phyloP scores from a whole-genome alignment of 2,113 vertebrate genomes.

The Trichomycterus rosablanca region DNA sequence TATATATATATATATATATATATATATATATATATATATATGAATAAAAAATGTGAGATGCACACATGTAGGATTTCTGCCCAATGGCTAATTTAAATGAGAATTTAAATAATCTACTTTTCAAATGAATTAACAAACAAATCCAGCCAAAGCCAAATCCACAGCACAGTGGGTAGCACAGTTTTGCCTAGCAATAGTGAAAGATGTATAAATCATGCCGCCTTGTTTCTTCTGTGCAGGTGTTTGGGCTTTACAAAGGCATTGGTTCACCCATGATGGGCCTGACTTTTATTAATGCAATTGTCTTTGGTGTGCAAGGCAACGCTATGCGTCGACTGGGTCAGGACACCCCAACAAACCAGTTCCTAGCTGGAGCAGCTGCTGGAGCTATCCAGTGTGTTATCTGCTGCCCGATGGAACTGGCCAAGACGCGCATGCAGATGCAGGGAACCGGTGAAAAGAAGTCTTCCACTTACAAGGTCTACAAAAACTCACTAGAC shows the following conservation, averaged over 20 bases:
- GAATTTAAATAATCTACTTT: no score
- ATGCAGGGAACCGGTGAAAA: constrained; percentile 86
- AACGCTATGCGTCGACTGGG: constrained; percentile 81
- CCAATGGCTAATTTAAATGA: no score
- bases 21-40: no score
- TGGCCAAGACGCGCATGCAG: constrained; percentile 97
- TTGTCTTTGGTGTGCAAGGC: constrained; percentile 94
- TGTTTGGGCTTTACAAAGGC: constrained; percentile 89
- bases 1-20: no score
- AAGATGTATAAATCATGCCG: no score
- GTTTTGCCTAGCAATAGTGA: no score
- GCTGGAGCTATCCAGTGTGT: constrained; percentile 88
- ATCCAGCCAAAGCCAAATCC: not conserved
- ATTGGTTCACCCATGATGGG: constrained; percentile 98
- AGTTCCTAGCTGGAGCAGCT: constrained; percentile 88
- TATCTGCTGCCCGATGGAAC: constrained; percentile 95
- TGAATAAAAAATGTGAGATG: no score
- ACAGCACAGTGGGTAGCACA: no score
- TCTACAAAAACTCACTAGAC: constrained; percentile 91
- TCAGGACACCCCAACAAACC: constrained; percentile 83
- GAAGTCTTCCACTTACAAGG: constrained; percentile 73
- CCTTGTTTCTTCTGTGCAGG: constrained; percentile 56
- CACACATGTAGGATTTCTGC: no score
- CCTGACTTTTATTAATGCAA: constrained; percentile 94
- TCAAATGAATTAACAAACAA: not conserved